These are phyloP conservation scores for Drosophila lini DNA, from an alignment of 1,140 invertebrate genomes.

Conservation along the genomic window DNA sequence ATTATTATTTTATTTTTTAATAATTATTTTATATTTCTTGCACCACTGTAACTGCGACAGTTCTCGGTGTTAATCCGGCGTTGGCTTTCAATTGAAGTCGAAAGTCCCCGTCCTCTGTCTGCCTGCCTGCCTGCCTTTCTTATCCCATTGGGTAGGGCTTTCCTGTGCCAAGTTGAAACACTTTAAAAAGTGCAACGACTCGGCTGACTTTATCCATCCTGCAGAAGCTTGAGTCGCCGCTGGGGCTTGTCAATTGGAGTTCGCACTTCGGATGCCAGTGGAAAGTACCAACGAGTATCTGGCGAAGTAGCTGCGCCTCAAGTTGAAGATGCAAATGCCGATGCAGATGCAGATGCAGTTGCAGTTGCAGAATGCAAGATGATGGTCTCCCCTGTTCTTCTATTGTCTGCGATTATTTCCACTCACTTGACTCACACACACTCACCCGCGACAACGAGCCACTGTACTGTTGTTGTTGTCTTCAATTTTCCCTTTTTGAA, in stretches of 20 bases:
- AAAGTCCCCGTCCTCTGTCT: conserved; percentile 26
- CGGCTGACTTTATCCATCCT: conserved; percentile 32
- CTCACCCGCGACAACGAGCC: conserved; percentile 8
- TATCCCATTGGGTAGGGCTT: conserved; percentile 50
- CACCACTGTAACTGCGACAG: conserved; percentile 16
- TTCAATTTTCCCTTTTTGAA: conserved; percentile 46
- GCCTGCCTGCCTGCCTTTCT: not conserved
- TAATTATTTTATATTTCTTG: no score
- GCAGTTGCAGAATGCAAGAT: conserved; percentile 12
- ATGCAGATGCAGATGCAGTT: conserved; percentile 6
- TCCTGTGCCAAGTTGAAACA: conserved; percentile 65
- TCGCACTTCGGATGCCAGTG: conserved; percentile 62
- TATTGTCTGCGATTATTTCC: conserved; percentile 79
- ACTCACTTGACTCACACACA: conserved; percentile 66
- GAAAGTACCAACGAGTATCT: conserved; percentile 23
- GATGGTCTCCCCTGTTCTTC: conserved; percentile 42
- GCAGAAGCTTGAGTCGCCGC: conserved; percentile 50
- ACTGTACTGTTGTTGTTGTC: not conserved
- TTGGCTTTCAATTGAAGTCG: conserved; percentile 62
- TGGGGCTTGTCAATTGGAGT: conserved; percentile 75
- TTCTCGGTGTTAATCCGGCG: conserved; percentile 39
- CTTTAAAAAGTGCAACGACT: conserved; percentile 74
- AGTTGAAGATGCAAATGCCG: conserved; percentile 19
- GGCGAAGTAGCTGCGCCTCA: conserved; percentile 34
- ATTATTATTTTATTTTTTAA: no score